phyloP scores from a whole-genome alignment of 2,113 vertebrate genomes.

The Callionymus lyra region DNA sequence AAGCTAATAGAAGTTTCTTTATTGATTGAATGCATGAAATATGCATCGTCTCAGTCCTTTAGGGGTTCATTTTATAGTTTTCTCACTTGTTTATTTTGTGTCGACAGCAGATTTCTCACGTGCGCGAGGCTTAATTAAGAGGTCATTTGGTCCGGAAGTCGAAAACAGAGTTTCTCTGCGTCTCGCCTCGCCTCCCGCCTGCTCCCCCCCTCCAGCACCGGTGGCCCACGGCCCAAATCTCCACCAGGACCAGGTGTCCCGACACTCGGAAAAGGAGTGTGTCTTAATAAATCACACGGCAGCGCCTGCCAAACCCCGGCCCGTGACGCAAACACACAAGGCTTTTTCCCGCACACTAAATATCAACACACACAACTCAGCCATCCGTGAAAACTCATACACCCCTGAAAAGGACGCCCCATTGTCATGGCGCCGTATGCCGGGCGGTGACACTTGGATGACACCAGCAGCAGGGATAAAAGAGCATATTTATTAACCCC shows the following conservation, averaged over 20 bases:
- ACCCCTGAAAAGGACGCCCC: constrained; percentile 32
- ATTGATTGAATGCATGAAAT: too few species aligned
- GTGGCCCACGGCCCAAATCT: constrained; percentile 56
- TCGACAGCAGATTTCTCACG: constrained; percentile 23
- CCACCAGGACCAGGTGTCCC: constrained; percentile 64
- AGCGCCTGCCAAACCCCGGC: constrained; percentile 6
- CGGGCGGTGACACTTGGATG: constrained; percentile 62
- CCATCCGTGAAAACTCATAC: constrained; percentile 17
- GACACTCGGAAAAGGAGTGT: constrained; percentile 24
- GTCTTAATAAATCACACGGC: constrained; percentile 52
- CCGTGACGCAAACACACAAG: constrained; percentile 4
- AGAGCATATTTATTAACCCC: constrained; percentile 55
- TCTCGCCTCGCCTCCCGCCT: constrained; percentile 35
- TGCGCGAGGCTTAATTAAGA: constrained; percentile 62
- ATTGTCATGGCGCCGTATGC: constrained; percentile 55
- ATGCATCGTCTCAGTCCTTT: too few species aligned
- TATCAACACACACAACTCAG: constrained; percentile 7
- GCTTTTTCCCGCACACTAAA: not conserved
- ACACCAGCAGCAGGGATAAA: constrained; percentile 64
- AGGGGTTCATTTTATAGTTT: too few species aligned
- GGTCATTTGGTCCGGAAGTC: constrained; percentile 60
- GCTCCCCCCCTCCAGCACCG: constrained; percentile 35
- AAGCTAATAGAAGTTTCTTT: too few species aligned
- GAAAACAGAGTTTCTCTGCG: constrained; percentile 40
- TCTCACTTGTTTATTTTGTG: too few species aligned